Percentiles rank a stretch among this genome's conserved stretches.
phyloP scores from a whole-genome alignment of 2,888 invertebrate species.

The Tanytarsus gracilentus region DNA sequence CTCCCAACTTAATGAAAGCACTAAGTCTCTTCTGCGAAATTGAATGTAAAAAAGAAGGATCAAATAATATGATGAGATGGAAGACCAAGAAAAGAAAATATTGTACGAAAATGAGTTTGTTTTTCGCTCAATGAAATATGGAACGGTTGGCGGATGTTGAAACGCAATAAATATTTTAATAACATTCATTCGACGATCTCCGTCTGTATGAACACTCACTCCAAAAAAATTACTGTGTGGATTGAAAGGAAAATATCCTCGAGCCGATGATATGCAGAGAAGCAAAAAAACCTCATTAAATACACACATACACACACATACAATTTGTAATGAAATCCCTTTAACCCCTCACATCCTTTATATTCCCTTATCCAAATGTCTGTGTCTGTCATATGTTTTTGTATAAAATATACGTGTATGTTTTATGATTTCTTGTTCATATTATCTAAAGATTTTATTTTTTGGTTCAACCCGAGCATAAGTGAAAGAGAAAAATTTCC shows the following conservation, averaged over 20 bases:
- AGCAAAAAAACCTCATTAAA: constrained; percentile 9
- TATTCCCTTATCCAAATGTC: constrained; percentile 19
- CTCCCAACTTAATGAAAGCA: too few relatives aligned
- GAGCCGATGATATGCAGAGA: constrained; percentile 6
- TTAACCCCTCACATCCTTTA: constrained; percentile 14
- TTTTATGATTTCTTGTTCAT: constrained; percentile 11
- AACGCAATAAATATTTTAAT: constrained; percentile 16
- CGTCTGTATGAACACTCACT: background rate
- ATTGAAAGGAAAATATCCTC: constrained; percentile 14
- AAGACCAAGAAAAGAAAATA: background rate
- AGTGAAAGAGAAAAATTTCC: background rate
- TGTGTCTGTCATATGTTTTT: constrained; percentile 27
- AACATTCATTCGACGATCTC: background rate
- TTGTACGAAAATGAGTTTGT: constrained; percentile 13
- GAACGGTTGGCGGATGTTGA: too few relatives aligned
- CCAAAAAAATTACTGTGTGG: background rate
- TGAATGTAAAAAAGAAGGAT: background rate
- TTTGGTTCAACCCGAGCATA: background rate
- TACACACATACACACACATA: constrained; percentile 16
- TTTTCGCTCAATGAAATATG: constrained; percentile 1
- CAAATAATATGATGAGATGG: background rate
- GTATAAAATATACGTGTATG: constrained; percentile 11
- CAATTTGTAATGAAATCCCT: constrained; percentile 16
- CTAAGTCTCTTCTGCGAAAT: too few relatives aligned
- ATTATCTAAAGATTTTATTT: background rate